These are phyloP conservation scores for Melanerpes aurifrons DNA, from an alignment of 2,113 vertebrate genomes.

Conservation along the genomic window DNA sequence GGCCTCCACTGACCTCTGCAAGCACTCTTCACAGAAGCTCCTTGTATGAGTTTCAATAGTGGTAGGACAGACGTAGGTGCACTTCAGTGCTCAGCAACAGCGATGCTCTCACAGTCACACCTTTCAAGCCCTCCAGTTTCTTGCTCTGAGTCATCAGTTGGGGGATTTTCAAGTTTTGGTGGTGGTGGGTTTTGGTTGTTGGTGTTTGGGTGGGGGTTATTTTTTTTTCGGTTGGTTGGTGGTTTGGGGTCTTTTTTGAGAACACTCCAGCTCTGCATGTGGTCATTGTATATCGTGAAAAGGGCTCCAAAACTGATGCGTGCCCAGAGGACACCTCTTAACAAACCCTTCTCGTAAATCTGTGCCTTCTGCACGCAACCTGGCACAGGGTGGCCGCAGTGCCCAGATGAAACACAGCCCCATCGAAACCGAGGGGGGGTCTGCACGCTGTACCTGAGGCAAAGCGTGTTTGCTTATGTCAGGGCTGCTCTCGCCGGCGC, in stretches of 20 bases:
- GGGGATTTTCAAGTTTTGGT: too few species aligned
- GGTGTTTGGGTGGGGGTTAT: too few species aligned
- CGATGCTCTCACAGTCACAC: background rate
- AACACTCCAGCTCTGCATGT: accelerated
- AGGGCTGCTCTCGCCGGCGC: background rate
- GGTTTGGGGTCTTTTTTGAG: background rate
- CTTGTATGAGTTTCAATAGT: accelerated
- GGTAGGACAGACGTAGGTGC: accelerated
- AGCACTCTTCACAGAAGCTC: background rate
- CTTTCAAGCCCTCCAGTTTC: background rate
- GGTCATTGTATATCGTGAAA: accelerated
- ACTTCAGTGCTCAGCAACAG: background rate
- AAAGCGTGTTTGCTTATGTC: background rate
- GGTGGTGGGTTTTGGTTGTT: too few species aligned
- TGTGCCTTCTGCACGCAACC: background rate
- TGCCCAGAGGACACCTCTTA: background rate
- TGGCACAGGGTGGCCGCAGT: accelerated
- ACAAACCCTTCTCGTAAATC: too few species aligned
- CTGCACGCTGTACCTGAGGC: background rate
- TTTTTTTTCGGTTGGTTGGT: too few species aligned
- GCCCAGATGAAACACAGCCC: background rate
- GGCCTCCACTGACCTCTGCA: background rate
- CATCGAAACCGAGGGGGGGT: accelerated
- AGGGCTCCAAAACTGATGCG: accelerated
- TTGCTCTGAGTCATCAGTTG: background rate